Evolutionary conservation across 2,888 invertebrate genomes (phyloP), one percentile per base, ranked within the genome.

Genomic region (Chrysopilus asiliformis): DNA sequence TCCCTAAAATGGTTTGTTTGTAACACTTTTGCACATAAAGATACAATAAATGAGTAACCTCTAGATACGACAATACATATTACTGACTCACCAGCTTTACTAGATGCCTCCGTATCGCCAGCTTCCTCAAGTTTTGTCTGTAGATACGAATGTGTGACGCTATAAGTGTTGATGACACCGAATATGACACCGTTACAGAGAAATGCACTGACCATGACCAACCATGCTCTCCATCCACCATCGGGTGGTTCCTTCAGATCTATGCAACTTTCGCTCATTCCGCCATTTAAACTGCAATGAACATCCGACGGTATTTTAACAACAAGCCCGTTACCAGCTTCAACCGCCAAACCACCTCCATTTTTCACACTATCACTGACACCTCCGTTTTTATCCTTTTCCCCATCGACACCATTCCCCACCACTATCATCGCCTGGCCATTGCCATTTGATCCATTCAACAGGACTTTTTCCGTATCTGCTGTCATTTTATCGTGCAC

Each of bases 121-220:
- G 71, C 68, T n/a, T 64, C 63, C 40, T 66, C 57, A 40, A 87
- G 65, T 49, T 73, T 71, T 33, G 72, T 68, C 49, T 72, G 69
- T 29, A 89, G 69, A 44, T 77, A 73, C 6, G 71, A 68, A 56
- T 81, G 84, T 45, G 90, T 70, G 18, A 87, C 76, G 47, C 89
- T 82, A 56, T 82, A 89, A 0, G 83, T 81, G 66, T 93, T 93
- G 53, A 93, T 87, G 29, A 87, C 76, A 31, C 91, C 87, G 60
- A 91, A 90, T 34, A 93, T 68, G 34, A 90, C 76, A 5, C 91
- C 91, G 61, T 93, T 91, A 52, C 83, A 83, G 40, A 87, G 67
- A 60, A 91, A 87, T 40, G 90, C 86, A 28, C 79, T 85, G 27
- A 86, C 50, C 71, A 89, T 73, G 12, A 91, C 79, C 41, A 79